Conservation (phyloP, 1,140 invertebrate genomes). For the Ylistrum balloti region DNA sequence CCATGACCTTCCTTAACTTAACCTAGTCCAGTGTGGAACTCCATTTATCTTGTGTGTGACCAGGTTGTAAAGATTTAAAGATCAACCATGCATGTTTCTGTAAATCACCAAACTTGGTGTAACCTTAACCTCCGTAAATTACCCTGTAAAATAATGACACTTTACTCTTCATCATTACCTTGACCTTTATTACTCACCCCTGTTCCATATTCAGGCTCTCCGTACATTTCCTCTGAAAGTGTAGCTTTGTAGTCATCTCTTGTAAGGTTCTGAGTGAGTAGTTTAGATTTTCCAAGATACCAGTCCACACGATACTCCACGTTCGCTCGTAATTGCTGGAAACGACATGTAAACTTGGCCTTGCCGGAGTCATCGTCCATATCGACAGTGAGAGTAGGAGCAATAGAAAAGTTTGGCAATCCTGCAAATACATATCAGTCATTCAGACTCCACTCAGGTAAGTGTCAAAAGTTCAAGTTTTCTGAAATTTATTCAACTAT, state of each 20-base stretch:
- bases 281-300: background rate
- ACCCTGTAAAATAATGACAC: too few species aligned
- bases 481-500: too few species aligned
- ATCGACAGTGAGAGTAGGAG: background rate
- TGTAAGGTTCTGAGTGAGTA: background rate
- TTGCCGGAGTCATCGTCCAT: background rate
- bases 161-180: too few species aligned
- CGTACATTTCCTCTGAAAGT: background rate
- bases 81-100: too few species aligned
- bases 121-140: too few species aligned
- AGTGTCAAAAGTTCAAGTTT: too few species aligned
- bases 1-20: too few species aligned
- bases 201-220: conserved; percentile 12
- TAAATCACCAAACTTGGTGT: too few species aligned
- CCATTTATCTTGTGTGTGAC: too few species aligned
- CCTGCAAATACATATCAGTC: background rate
- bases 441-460: too few species aligned
- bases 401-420: background rate
- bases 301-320: background rate
- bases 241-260: background rate
- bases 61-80: too few species aligned
- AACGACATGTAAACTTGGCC: background rate
- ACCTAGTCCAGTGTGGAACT: too few species aligned
- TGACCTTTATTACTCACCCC: background rate
- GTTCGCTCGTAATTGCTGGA: background rate